A percentile compares a stretch with the other conserved stretches of the same genome.
Conservation (phyloP, 2,888 invertebrate species). For the Clanis bilineata region DNA sequence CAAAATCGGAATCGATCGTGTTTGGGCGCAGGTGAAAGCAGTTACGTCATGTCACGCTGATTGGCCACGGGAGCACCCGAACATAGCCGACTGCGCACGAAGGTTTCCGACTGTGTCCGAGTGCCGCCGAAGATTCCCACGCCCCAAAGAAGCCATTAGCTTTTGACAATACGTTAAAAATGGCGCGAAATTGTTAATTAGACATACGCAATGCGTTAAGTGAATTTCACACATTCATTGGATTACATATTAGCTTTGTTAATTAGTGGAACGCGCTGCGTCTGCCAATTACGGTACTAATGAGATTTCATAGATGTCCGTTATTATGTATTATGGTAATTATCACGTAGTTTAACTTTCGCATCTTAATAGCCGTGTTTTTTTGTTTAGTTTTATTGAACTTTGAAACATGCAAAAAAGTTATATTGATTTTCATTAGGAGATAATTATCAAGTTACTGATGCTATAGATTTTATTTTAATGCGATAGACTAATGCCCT, state of each 20-base stretch:
- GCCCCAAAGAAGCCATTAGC: not conserved
- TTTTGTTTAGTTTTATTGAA: not conserved
- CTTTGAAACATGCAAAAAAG: not conserved
- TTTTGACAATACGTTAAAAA: conserved; percentile 7
- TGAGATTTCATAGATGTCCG: conserved; percentile 5
- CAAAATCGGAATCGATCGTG: conserved; percentile 59
- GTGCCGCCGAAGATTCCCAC: conserved; percentile 6
- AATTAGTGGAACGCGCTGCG: conserved; percentile 6
- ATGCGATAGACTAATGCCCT: too few relatives aligned
- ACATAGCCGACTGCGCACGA: conserved; percentile 26
- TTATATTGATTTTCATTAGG: too few relatives aligned
- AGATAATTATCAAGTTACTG: too few relatives aligned
- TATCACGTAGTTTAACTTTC: conserved; percentile 3
- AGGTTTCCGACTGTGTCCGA: conserved; percentile 24
- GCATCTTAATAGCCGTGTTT: not conserved
- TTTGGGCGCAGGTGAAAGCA: conserved; percentile 66
- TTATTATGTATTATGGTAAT: conserved; percentile 1
- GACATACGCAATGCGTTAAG: conserved; percentile 24
- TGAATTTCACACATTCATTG: conserved; percentile 24
- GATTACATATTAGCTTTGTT: conserved; percentile 17
- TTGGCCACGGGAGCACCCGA: conserved; percentile 34
- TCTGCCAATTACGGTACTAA: conserved; percentile 1
- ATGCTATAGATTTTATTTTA: too few relatives aligned
- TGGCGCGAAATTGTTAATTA: conserved; percentile 24
- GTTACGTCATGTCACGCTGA: conserved; percentile 58